Conservation (phyloP, 1,140 invertebrate genomes). For the Drosophila bifasciata region DNA sequence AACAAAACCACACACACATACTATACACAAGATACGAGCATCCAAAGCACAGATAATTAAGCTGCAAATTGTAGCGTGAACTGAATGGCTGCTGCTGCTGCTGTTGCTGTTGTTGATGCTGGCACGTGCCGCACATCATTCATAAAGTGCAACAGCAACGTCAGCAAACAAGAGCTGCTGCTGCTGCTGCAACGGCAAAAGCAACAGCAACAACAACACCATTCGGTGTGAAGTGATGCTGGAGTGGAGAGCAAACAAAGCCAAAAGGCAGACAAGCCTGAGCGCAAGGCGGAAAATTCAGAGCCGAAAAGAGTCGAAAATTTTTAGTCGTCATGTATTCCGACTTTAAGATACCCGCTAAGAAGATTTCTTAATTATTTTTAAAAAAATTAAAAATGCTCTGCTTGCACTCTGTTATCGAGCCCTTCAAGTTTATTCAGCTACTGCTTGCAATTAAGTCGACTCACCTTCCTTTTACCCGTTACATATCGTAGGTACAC, state of each 20-base stretch:
- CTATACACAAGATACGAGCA: slow-evolving; percentile 6
- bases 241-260: slow-evolving; percentile 47
- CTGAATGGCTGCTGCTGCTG: slow-evolving; percentile 20
- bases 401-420: no score
- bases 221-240: slow-evolving; percentile 46
- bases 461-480: no score
- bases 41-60: slow-evolving; percentile 53
- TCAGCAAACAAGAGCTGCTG: background rate
- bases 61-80: slow-evolving; percentile 69
- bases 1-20: slow-evolving; percentile 18
- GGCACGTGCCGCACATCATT: slow-evolving; percentile 70
- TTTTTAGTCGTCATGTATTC: no score
- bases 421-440: no score
- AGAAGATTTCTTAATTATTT: background rate
- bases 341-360: no score
- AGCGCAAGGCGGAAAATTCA: slow-evolving; percentile 4
- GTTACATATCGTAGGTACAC: no score
- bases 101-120: slow-evolving; percentile 17
- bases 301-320: background rate
- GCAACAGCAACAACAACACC: slow-evolving; percentile 1
- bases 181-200: slow-evolving; percentile 1
- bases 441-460: no score
- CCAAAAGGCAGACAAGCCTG: slow-evolving; percentile 24
- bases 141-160: slow-evolving; percentile 57
- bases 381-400: background rate